phyloP scores from a whole-genome alignment of 2,113 vertebrate species.

The Equus przewalskii region DNA sequence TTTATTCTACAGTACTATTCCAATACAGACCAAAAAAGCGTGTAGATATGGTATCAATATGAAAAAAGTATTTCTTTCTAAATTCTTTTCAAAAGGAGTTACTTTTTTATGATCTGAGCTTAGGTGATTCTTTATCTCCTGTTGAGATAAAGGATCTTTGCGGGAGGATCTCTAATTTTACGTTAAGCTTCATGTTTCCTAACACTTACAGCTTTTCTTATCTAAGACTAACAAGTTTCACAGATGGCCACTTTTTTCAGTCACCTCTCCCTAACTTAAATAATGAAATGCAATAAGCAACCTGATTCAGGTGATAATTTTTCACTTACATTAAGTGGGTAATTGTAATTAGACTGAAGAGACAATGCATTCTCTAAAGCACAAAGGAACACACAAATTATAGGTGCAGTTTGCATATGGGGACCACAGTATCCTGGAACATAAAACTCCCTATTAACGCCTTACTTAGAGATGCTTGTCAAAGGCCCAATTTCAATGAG shows the following conservation, averaged over 20 bases:
- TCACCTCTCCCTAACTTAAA: conserved; percentile 29
- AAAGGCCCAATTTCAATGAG: neutral
- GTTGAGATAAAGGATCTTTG: neutral
- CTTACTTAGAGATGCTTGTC: neutral
- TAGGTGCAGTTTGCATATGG: neutral
- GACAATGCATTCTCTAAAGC: conserved; percentile 5
- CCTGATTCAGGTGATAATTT: conserved; percentile 9
- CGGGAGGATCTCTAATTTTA: conserved; percentile 23
- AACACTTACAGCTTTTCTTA: conserved; percentile 41
- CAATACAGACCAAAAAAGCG: conserved; percentile 26
- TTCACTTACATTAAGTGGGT: conserved; percentile 1
- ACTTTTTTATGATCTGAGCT: conserved; percentile 14
- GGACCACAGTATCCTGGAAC: neutral
- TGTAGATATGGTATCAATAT: neutral
- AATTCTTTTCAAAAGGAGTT: conserved; percentile 33
- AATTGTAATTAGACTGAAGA: conserved; percentile 34
- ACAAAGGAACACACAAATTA: conserved; percentile 56
- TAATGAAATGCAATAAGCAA: conserved; percentile 33
- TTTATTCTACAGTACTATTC: conserved; percentile 8
- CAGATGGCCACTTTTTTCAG: neutral
- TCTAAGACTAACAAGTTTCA: conserved; percentile 3
- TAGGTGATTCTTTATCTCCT: neutral
- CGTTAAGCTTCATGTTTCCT: conserved; percentile 18
- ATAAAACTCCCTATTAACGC: neutral
- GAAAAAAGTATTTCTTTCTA: conserved; percentile 43